These are phyloP conservation scores for Gnatocerus cornutus DNA, from an alignment of 2,888 invertebrate species.

Conservation along the genomic window DNA sequence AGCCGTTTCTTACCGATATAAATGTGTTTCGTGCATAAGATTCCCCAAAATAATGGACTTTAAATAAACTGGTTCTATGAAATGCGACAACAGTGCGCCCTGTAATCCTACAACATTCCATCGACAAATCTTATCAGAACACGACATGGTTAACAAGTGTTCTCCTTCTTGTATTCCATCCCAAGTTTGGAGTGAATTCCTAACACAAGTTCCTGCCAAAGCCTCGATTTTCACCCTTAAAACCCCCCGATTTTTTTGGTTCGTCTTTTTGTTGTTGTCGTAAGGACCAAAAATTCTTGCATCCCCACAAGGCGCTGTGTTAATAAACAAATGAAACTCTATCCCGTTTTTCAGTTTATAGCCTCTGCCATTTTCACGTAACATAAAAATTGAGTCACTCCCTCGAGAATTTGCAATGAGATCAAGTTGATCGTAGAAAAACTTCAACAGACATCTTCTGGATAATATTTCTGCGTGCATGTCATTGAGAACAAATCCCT, in stretches of 20 bases:
- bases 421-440: slow-evolving; percentile 85
- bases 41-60: slow-evolving; percentile 91
- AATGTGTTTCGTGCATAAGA: slow-evolving; percentile 90
- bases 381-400: slow-evolving; percentile 67
- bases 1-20: slow-evolving; percentile 72
- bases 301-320: slow-evolving; percentile 98
- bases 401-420: slow-evolving; percentile 72
- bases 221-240: slow-evolving; percentile 97
- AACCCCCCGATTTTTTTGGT: slow-evolving; percentile 89
- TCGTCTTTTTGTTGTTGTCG: slow-evolving; percentile 79
- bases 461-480: slow-evolving; percentile 98
- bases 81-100: slow-evolving; percentile 90
- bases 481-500: slow-evolving; percentile 92
- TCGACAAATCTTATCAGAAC: slow-evolving; percentile 96
- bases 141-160: slow-evolving; percentile 89
- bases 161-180: slow-evolving; percentile 94
- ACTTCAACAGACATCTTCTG: slow-evolving; percentile 86
- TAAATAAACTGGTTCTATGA: slow-evolving; percentile 92
- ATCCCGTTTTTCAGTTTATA: slow-evolving; percentile 84
- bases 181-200: slow-evolving; percentile 92
- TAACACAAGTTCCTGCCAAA: slow-evolving; percentile 95
- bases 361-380: slow-evolving; percentile 69
- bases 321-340: slow-evolving; percentile 95
- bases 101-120: slow-evolving; percentile 97
- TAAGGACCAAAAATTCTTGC: slow-evolving; percentile 92